phyloP scores from a whole-genome alignment of 2,888 invertebrate species.

The Amphipyra berbera region DNA sequence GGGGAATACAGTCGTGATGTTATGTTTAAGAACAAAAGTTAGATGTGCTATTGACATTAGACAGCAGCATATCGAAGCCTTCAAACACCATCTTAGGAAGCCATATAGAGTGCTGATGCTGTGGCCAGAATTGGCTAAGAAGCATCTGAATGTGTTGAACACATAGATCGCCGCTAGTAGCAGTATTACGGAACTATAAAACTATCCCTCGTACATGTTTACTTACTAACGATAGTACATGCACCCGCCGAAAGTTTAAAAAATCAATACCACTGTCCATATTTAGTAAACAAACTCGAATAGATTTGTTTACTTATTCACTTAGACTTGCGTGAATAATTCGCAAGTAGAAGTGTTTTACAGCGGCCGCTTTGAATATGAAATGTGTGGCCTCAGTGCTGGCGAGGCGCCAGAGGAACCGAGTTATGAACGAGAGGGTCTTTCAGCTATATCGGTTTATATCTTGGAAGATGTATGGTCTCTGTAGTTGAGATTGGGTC shows the following conservation, averaged over 20 bases:
- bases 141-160: too few species aligned
- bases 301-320: slow-evolving; percentile 58
- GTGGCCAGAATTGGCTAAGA: too few species aligned
- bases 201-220: slow-evolving; percentile 11
- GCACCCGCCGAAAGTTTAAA: background rate
- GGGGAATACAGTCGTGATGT: too few species aligned
- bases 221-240: background rate
- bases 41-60: too few species aligned
- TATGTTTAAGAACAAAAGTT: too few species aligned
- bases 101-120: too few species aligned
- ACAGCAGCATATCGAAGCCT: too few species aligned
- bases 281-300: slow-evolving; percentile 50
- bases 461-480: background rate
- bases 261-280: slow-evolving; percentile 38
- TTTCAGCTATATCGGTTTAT: slow-evolving; percentile 10
- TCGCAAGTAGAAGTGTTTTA: slow-evolving; percentile 19
- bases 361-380: slow-evolving; percentile 39
- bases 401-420: slow-evolving; percentile 41
- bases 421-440: slow-evolving; percentile 4
- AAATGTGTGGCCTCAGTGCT: slow-evolving; percentile 40
- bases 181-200: background rate
- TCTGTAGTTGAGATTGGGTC: too few species aligned
- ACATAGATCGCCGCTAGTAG: too few species aligned
- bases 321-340: slow-evolving; percentile 31
- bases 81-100: too few species aligned